These are phyloP conservation scores for Hemicentrotus pulcherrimus DNA, from an alignment of 35 echinoderm and acorn worm species.

Conservation along the genomic window DNA sequence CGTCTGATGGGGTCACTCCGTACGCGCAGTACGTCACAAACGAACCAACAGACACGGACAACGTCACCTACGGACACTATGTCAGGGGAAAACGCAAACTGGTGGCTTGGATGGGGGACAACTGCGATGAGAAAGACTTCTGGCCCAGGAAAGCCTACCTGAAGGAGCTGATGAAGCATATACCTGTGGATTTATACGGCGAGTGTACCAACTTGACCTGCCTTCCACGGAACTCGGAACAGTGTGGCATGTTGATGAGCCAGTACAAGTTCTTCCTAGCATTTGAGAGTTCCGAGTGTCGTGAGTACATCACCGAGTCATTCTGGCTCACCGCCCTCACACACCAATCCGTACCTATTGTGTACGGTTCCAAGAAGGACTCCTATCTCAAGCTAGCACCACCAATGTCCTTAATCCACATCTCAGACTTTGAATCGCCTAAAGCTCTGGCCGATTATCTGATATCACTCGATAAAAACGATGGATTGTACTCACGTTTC, in stretches of 20 bases:
- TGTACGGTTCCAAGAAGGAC: conserved; percentile 73
- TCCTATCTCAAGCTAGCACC: conserved; percentile 70
- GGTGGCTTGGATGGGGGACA: conserved; percentile 89
- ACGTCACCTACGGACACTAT: neutral
- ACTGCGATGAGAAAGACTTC: conserved; percentile 77
- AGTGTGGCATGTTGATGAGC: conserved; percentile 76
- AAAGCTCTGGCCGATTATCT: conserved; percentile 74
- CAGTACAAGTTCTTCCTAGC: conserved; percentile 89
- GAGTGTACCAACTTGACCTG: conserved; percentile 86
- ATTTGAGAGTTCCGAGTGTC: conserved; percentile 85
- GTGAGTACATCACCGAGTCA: conserved; percentile 78
- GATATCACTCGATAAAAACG: conserved; percentile 62
- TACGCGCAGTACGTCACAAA: conserved; percentile 58
- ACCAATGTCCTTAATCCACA: conserved; percentile 79
- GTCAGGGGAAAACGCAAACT: conserved; percentile 59
- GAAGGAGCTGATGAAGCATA: conserved; percentile 63
- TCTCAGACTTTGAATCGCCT: conserved; percentile 68
- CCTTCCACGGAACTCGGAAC: conserved; percentile 68
- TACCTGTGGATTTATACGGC: conserved; percentile 74
- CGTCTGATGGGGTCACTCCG: conserved; percentile 65
- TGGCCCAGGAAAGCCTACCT: conserved; percentile 84
- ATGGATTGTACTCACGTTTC: conserved; percentile 62
- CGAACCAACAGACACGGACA: neutral
- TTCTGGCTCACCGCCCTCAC: conserved; percentile 77
- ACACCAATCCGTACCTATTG: conserved; percentile 72